Percentiles rank a stretch among this genome's conserved stretches.
Conservation (phyloP, 2,888 invertebrate species). For the Hylaea fasciaria region DNA sequence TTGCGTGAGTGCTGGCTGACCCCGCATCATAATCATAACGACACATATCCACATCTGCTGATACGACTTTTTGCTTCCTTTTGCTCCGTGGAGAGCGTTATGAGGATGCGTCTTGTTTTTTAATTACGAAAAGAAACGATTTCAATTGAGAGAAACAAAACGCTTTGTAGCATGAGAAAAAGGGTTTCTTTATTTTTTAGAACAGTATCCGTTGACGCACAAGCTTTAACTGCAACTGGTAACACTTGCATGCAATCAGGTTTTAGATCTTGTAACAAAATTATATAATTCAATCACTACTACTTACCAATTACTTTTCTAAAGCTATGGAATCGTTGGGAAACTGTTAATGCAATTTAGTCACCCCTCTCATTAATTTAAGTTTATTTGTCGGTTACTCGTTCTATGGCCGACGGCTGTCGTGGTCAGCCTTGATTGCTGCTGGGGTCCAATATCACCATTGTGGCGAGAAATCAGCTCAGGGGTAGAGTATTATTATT, state of each 20-base stretch:
- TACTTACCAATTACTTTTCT: slow-evolving; percentile 1
- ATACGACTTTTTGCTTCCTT: slow-evolving; percentile 55
- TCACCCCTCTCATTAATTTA: slow-evolving; percentile 64
- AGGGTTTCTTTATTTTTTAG: slow-evolving; percentile 30
- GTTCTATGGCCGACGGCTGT: slow-evolving; percentile 44
- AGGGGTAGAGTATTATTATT: slow-evolving; percentile 37
- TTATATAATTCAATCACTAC: slow-evolving; percentile 10
- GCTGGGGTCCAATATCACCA: slow-evolving; percentile 55
- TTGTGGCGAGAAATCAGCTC: slow-evolving; percentile 44
- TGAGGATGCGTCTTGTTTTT: slow-evolving; percentile 59
- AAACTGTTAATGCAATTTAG: slow-evolving; percentile 62
- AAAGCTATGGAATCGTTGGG: slow-evolving; percentile 19
- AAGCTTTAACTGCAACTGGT: background rate
- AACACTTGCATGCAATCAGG: background rate
- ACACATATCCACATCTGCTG: slow-evolving; percentile 68
- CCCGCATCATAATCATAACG: slow-evolving; percentile 52
- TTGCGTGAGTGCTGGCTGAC: slow-evolving; percentile 50
- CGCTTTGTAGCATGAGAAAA: slow-evolving; percentile 47
- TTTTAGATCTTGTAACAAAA: slow-evolving; percentile 9
- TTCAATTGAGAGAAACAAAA: slow-evolving; percentile 54
- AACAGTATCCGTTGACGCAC: slow-evolving; percentile 22
- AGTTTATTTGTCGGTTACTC: slow-evolving; percentile 52
- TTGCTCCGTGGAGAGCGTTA: slow-evolving; percentile 32
- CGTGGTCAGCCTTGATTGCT: slow-evolving; percentile 58
- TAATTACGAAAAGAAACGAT: slow-evolving; percentile 52